Percentiles rank a stretch among this genome's conserved stretches.
These are phyloP conservation scores for Cheilosia scutellata DNA, from an alignment of 2,888 invertebrate genomes.

Conservation along the genomic window DNA sequence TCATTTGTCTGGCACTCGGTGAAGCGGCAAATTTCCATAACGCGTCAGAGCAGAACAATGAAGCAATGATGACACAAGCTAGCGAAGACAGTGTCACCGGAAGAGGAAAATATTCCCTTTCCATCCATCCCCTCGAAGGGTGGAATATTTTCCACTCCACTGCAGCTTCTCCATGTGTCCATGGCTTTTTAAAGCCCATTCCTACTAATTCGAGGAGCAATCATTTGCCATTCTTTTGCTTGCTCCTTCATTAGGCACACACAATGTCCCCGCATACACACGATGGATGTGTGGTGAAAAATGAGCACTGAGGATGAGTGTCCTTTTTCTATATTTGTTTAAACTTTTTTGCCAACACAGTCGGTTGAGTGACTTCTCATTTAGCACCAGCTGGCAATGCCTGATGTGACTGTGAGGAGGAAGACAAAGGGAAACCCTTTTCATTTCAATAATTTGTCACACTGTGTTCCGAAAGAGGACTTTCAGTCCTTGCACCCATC, in stretches of 20 bases:
- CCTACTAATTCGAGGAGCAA: conserved; percentile 60
- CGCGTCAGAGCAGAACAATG: conserved; percentile 65
- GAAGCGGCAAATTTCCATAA: conserved; percentile 73
- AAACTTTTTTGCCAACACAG: conserved; percentile 36
- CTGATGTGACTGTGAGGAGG: conserved; percentile 7
- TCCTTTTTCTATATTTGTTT: conserved; percentile 70
- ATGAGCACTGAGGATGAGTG: conserved; percentile 54
- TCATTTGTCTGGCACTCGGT: conserved; percentile 72
- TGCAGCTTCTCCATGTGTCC: conserved; percentile 46
- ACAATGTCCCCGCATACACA: conserved; percentile 36
- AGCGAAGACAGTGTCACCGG: background rate
- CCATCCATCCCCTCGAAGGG: conserved; percentile 38
- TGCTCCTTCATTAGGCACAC: conserved; percentile 71
- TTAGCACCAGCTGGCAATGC: conserved; percentile 27
- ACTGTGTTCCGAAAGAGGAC: conserved; percentile 55
- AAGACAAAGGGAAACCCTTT: conserved; percentile 64
- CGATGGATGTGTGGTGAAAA: conserved; percentile 38
- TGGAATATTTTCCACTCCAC: conserved; percentile 64
- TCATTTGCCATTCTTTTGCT: conserved; percentile 58
- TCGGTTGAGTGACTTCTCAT: conserved; percentile 59
- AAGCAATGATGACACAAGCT: conserved; percentile 63
- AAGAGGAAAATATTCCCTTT: background rate
- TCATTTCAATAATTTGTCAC: conserved; percentile 72
- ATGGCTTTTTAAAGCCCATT: conserved; percentile 32
- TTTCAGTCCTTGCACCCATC: background rate